phyloP scores from a whole-genome alignment of 2,888 invertebrate species.

The Temnothorax ravouxi region DNA sequence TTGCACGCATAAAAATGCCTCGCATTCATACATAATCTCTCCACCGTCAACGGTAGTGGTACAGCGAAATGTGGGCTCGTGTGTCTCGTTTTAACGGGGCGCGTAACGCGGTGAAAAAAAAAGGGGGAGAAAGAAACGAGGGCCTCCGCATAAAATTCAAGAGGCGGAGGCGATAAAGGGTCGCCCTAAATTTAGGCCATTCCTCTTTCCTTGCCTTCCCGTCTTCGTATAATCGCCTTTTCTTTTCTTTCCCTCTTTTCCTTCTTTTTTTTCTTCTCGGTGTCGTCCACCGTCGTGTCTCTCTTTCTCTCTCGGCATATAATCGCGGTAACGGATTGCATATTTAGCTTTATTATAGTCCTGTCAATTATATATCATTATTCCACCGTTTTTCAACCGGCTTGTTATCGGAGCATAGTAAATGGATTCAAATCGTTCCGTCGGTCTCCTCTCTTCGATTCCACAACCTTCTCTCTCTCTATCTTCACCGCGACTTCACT shows the following conservation, averaged over 20 bases:
- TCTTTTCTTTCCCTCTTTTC: constrained; percentile 32
- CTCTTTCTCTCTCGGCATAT: constrained; percentile 37
- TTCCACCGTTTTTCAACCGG: constrained; percentile 49
- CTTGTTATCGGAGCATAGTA: constrained; percentile 49
- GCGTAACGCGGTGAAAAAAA: constrained; percentile 60
- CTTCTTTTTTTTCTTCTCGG: constrained; percentile 15
- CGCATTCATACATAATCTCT: constrained; percentile 51
- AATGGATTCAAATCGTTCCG: constrained; percentile 49
- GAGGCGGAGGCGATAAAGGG: constrained; percentile 43
- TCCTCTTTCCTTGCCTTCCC: constrained; percentile 55
- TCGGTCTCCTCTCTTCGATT: neutral
- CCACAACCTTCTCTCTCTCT: neutral
- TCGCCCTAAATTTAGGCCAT: constrained; percentile 53
- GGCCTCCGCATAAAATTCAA: constrained; percentile 60
- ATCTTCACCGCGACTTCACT: constrained; percentile 10
- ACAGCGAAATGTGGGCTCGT: constrained; percentile 49
- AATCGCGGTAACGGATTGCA: constrained; percentile 54
- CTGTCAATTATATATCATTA: constrained; percentile 57
- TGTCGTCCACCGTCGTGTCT: constrained; percentile 25
- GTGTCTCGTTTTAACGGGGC: constrained; percentile 55
- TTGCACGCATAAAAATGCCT: constrained; percentile 36
- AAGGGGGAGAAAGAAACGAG: constrained; percentile 2
- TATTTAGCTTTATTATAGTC: constrained; percentile 53
- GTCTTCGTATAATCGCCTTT: constrained; percentile 51
- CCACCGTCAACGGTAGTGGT: neutral